phyloP scores from a whole-genome alignment of 2,888 invertebrate genomes.

The Heterodera filipjevi region DNA sequence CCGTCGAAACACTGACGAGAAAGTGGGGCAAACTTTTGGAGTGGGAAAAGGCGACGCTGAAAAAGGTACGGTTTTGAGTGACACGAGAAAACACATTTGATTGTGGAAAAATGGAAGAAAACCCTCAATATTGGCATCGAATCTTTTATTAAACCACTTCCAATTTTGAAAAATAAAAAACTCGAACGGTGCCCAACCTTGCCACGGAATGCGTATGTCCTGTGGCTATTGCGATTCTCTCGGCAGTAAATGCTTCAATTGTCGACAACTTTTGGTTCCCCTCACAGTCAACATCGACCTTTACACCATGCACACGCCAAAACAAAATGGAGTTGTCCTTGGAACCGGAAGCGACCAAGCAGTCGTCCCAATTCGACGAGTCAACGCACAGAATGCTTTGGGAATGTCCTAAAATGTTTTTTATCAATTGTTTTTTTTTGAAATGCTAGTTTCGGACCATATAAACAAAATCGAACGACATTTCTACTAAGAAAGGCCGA shows the following conservation, averaged over 20 bases:
- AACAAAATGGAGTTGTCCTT: slow-evolving; percentile 80
- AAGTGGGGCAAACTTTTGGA: slow-evolving; percentile 47
- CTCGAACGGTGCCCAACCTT: background rate
- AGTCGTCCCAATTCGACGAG: slow-evolving; percentile 69
- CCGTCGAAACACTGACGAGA: slow-evolving; percentile 79
- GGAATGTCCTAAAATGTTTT: slow-evolving; percentile 76
- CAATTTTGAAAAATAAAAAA: too few species aligned
- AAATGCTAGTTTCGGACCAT: too few species aligned
- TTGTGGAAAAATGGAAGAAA: too few species aligned
- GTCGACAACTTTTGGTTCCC: background rate
- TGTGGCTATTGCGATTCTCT: slow-evolving; percentile 78
- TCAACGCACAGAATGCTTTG: slow-evolving; percentile 83
- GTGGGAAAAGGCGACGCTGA: slow-evolving; percentile 37
- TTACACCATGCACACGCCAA: slow-evolving; percentile 72
- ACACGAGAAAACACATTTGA: background rate
- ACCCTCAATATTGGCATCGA: too few species aligned
- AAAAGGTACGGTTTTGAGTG: background rate
- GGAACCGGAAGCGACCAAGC: slow-evolving; percentile 75
- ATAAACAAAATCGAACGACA: too few species aligned
- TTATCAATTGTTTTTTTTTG: too few species aligned
- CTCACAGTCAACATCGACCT: background rate
- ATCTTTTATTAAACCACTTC: too few species aligned
- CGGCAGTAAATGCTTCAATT: background rate
- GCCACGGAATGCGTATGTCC: slow-evolving; percentile 88
- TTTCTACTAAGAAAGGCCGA: too few species aligned